phyloP scores from a whole-genome alignment of 37 sponge, comb jelly and placozoan species.

The Spongilla lacustris region DNA sequence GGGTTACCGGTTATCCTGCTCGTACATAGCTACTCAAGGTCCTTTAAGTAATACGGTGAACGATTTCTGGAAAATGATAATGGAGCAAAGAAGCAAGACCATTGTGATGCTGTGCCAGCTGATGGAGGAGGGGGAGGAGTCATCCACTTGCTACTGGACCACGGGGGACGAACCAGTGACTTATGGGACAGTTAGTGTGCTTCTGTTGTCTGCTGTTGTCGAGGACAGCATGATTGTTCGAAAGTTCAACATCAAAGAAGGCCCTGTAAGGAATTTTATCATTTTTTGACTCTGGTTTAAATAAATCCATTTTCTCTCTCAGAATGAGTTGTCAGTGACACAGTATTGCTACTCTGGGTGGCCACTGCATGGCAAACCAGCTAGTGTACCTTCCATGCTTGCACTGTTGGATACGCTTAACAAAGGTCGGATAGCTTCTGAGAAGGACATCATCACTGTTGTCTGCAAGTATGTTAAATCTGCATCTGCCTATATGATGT shows the following conservation, averaged over 20 bases:
- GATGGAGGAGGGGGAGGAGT: slow-evolving; percentile 18
- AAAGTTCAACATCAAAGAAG: neutral
- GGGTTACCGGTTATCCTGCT: slow-evolving; percentile 13
- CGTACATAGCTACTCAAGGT: slow-evolving; percentile 26
- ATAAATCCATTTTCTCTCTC: neutral
- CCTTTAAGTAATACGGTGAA: slow-evolving; percentile 15
- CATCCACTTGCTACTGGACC: slow-evolving; percentile 9
- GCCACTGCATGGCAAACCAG: slow-evolving; percentile 35
- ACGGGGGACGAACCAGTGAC: neutral
- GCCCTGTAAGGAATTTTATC: neutral
- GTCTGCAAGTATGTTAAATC: slow-evolving; percentile 51
- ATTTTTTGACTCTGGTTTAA: neutral
- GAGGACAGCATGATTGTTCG: neutral
- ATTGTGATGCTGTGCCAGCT: slow-evolving; percentile 14
- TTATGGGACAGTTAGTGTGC: slow-evolving; percentile 38
- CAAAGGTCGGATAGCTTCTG: neutral
- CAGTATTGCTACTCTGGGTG: slow-evolving; percentile 32
- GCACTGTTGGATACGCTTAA: slow-evolving; percentile 18
- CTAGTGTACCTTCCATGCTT: slow-evolving; percentile 8
- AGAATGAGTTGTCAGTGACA: neutral
- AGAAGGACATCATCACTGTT: slow-evolving; percentile 51
- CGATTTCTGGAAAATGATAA: slow-evolving; percentile 37
- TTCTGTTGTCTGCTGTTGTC: slow-evolving; percentile 13
- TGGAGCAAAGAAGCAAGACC: neutral
- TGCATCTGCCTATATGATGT: neutral